These are phyloP conservation scores for Leucosticte australis DNA, from an alignment of 2,113 vertebrate species.

Conservation along the genomic window DNA sequence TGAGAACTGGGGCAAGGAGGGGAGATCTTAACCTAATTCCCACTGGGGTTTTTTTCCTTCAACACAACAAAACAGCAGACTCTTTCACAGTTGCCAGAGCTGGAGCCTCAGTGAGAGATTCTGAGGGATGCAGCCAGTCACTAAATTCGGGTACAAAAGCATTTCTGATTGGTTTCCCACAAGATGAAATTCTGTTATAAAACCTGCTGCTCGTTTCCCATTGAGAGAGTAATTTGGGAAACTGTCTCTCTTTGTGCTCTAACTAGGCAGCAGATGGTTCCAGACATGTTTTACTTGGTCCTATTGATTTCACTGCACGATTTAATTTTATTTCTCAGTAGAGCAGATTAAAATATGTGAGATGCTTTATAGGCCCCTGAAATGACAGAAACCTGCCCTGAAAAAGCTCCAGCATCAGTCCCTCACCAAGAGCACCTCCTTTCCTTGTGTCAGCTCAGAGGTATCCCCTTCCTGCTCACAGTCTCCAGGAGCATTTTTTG, in stretches of 20 bases:
- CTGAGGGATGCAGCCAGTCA: neutral
- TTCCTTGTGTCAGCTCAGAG: neutral
- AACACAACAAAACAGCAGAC: neutral
- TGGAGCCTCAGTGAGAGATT: neutral
- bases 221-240: constrained; percentile 43
- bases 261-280: constrained; percentile 37
- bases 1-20: neutral
- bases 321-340: constrained; percentile 45
- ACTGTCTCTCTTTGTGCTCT: constrained; percentile 35
- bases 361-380: neutral
- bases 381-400: neutral
- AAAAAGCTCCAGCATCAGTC: neutral
- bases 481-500: neutral
- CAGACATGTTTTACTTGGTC: constrained; percentile 35
- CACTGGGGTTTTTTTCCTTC: neutral
- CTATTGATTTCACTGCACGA: constrained; percentile 31
- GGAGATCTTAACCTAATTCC: neutral
- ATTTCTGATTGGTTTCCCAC: constrained; percentile 22
- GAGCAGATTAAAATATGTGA: neutral
- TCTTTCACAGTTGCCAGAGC: constrained; percentile 10
- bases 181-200: constrained; percentile 1
- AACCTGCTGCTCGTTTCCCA: constrained; percentile 32
- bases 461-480: rapidly evolving
- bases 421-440: neutral
- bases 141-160: neutral